These are phyloP conservation scores for Cervus canadensis DNA, from an alignment of 2,113 vertebrate species.

Conservation along the genomic window DNA sequence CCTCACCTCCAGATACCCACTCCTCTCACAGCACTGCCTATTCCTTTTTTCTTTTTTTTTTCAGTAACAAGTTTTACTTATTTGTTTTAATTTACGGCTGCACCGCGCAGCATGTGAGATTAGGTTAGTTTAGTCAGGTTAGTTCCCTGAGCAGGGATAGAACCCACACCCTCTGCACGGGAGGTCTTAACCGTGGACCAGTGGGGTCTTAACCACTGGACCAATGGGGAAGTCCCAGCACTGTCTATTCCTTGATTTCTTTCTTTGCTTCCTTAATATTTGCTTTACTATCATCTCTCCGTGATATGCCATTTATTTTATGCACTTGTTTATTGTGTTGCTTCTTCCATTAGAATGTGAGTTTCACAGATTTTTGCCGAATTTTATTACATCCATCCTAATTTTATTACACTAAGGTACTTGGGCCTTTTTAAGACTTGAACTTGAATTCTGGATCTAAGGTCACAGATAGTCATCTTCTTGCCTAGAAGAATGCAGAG, in stretches of 20 bases:
- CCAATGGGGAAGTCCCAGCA: accelerated
- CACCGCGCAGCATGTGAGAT: background rate
- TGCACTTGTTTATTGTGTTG: background rate
- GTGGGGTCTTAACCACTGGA: background rate
- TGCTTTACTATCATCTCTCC: background rate
- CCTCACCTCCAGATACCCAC: background rate
- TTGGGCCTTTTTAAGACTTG: too few relatives aligned
- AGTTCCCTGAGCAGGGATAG: background rate
- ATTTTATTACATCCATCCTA: background rate
- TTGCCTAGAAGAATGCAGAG: background rate
- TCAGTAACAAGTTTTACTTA: background rate
- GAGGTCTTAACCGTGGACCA: too few relatives aligned
- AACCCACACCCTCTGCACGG: background rate
- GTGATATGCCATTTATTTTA: background rate
- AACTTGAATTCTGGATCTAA: too few relatives aligned
- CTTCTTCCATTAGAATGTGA: background rate
- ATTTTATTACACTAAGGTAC: too few relatives aligned
- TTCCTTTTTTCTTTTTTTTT: background rate
- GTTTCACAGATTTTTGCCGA: background rate
- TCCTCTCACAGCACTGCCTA: background rate
- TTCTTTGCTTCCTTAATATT: background rate
- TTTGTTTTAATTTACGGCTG: background rate
- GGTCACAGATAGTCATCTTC: too few relatives aligned
- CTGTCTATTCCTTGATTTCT: background rate
- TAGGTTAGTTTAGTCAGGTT: background rate